Evolutionary conservation across 2,113 vertebrate species (phyloP), one percentile per base, ranked within the genome.

Genomic region (Oreotrochilus melanogaster): DNA sequence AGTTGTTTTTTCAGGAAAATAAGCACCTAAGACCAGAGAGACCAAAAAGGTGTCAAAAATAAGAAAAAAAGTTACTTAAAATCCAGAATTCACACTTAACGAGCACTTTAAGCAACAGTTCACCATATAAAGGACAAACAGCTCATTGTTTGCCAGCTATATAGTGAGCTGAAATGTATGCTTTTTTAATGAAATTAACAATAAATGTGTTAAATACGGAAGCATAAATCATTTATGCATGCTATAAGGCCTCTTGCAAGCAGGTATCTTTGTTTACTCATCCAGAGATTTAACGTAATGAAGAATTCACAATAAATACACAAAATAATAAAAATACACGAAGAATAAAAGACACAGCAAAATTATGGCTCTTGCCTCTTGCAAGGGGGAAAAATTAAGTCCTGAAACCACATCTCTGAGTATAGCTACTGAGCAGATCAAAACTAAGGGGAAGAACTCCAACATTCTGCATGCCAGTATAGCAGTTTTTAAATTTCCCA

Each of bases 1-100:
- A 93, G 98, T 99, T 61, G 98, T 98, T 93, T 98, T 98, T 96
- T 99, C 98, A 42, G 99, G 98, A 91, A 98, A 97, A 97, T 99
- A 99, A 92, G 97, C 97, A 97, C 98, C 99, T 99, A 92, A 18
- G 54, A 83, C 4, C 4, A 17, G 2, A 83, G 19, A 91, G 18
- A 92, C 39, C 25, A 60, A 61, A 18, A 14, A 22, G 15, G 18
- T 17, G 13, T 57, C 25, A 86, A 48, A 48, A 48, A 48, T 65
- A 76, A 22, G 27, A 13, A 83, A 80, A 80, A 30, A 78, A 70
- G 10, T 48, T 51, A 67, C 7, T n/a, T n/a, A n/a, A n/a, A n/a
- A n/a, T n/a, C n/a, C n/a, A n/a, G n/a, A n/a, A n/a, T n/a, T n/a
- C n/a, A n/a, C n/a, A n/a, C n/a, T n/a, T 69, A 28, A 58, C 11